Conservation (phyloP, 2,888 invertebrate genomes). For the Phalera bucephala region DNA sequence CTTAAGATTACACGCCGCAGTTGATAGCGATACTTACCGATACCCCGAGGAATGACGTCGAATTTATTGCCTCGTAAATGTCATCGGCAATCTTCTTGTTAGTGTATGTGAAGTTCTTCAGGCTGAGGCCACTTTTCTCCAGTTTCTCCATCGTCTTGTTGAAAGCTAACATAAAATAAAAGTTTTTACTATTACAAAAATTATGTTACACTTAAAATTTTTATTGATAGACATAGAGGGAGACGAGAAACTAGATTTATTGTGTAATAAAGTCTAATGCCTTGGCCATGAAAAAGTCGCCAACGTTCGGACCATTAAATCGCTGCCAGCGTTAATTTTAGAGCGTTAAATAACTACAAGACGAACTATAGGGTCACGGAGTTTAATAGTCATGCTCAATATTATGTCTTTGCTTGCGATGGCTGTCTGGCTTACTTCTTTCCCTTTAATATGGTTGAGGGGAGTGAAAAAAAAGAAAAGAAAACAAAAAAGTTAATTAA, state of each 20-base stretch:
- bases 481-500: no score
- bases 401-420: no score
- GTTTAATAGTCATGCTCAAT: no score
- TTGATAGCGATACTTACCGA: conserved; percentile 88
- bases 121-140: conserved; percentile 89
- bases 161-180: conserved; percentile 85
- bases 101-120: conserved; percentile 98
- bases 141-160: conserved; percentile 97
- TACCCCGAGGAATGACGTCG: conserved; percentile 98
- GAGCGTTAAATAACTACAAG: no score
- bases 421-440: no score
- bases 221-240: neutral
- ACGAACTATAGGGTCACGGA: no score
- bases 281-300: no score
- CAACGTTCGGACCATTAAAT: no score
- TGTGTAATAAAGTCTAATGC: no score
- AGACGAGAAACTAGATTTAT: neutral
- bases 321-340: no score
- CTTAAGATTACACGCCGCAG: conserved; percentile 11
- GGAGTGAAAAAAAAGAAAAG: no score
- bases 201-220: neutral
- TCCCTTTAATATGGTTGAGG: no score
- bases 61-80: conserved; percentile 98
- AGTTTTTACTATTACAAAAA: neutral
- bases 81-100: conserved; percentile 97